Evolutionary conservation across 2,888 invertebrate genomes (phyloP), one percentile per base, ranked within the genome.

Genomic region (Tenthredo mesomela): DNA sequence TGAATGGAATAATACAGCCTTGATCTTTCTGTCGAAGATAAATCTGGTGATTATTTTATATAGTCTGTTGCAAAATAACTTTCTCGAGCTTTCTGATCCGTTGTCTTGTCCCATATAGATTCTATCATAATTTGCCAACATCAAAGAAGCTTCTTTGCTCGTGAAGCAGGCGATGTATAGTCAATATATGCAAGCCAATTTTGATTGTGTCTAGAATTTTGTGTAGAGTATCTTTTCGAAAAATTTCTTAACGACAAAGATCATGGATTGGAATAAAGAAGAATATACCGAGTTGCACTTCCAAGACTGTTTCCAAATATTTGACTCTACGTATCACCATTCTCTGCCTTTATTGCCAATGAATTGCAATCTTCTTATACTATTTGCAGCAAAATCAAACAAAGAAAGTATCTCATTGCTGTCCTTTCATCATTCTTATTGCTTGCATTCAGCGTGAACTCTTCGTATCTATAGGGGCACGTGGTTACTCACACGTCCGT

Each of bases 341-440:
- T 43, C 21, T 43, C 5, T 5, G n/a, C 37, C 18, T 37, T 70
- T 2, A 21, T 73, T 40, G 21, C 40, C 40, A 73, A 25, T 73
- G 37, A 73, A 73, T 73, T 18, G 43, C 71, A 73, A 43, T 73
- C 71, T 43, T 73, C 71, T 73, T 21, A 10, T 43, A 43, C 7
- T 9, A 54, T 77, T 77, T 54, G 21, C 7, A 54, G n/a, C n/a
- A 40, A 12, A 43, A 12, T 54, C 77, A 54, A 77, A 77, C 29
- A 33, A 54, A 29, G 77, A 50, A 33, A n/a, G 54, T 54, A 33
- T 54, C 29, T 77, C 29, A 18, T 25, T 54, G 50, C 54, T 29
- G 37, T 33, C 77, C 77, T n/a, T 77, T 33, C 33, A 54, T 77
- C n/a, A 33, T 77, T 54, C 47, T 77, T 40, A 54, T 77, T 77